Percentiles rank a stretch among this genome's conserved stretches.
Conservation (phyloP, 2,797 vertebrate genomes). For the Oreochromis grahami region DNA sequence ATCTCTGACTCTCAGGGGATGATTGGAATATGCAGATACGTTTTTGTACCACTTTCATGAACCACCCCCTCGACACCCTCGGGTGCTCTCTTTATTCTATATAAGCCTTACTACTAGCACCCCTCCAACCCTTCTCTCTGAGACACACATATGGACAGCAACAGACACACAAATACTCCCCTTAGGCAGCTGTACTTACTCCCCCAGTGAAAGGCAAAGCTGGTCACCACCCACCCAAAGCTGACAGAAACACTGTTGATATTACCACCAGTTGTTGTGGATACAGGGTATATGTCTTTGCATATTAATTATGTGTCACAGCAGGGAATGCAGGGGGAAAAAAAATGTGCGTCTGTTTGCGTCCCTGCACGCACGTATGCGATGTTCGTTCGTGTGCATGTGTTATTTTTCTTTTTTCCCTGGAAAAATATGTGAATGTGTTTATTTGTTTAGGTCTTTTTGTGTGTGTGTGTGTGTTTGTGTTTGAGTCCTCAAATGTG, state of each 20-base stretch:
- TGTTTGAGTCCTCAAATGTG: constrained; percentile 59
- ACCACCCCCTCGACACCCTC: constrained; percentile 62
- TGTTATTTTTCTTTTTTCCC: constrained; percentile 1
- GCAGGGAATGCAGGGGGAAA: constrained; percentile 27
- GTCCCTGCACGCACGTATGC: not conserved
- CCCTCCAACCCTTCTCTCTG: constrained; percentile 12
- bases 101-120: constrained; percentile 59
- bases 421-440: constrained; percentile 48
- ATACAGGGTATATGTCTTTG: constrained; percentile 55
- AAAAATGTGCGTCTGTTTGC: constrained; percentile 1
- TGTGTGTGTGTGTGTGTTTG: constrained; percentile 51
- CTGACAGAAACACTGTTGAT: constrained; percentile 63
- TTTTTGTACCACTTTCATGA: constrained; percentile 68
- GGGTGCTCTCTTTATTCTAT: constrained; percentile 57
- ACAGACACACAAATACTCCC: constrained; percentile 55
- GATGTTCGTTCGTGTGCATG: constrained; percentile 1
- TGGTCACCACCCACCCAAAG: constrained; percentile 70
- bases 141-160: constrained; percentile 35
- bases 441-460: constrained; percentile 64
- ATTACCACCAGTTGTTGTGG: constrained; percentile 67
- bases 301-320: constrained; percentile 61
- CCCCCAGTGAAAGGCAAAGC: constrained; percentile 67
- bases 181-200: constrained; percentile 57
- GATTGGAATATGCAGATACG: constrained; percentile 70
- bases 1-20: constrained; percentile 64